Evolutionary conservation across 2,888 invertebrate genomes (phyloP).

Genomic region (Acheta domesticus): DNA sequence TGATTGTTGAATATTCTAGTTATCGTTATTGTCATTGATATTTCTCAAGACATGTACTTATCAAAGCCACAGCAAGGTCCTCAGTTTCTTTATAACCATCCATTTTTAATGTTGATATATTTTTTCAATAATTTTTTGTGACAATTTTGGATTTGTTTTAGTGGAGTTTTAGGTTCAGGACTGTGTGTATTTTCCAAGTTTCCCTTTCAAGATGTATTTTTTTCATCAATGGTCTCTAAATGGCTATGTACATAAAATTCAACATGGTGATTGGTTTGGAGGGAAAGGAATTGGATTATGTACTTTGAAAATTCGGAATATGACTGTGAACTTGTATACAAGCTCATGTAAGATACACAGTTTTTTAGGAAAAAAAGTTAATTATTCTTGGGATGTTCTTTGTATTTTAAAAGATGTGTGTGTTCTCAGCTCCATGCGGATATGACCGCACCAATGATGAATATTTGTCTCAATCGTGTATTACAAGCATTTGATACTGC

Average conservation of each 20-base stretch:
- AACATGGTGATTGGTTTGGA: slow-evolving; percentile 99
- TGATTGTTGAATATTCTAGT: too few species aligned
- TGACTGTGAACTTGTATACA: slow-evolving; percentile 79
- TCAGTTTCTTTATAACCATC: too few species aligned
- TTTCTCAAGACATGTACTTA: too few species aligned
- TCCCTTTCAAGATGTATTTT: slow-evolving; percentile 78
- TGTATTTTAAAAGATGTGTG: neutral
- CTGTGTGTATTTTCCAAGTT: slow-evolving; percentile 82
- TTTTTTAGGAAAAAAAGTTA: neutral
- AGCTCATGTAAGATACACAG: slow-evolving; percentile 74
- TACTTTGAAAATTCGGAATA: slow-evolving; percentile 63
- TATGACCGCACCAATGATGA: slow-evolving; percentile 81
- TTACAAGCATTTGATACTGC: slow-evolving; percentile 92
- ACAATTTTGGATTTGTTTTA: slow-evolving; percentile 47
- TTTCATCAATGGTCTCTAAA: slow-evolving; percentile 95
- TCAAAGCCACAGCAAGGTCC: too few species aligned
- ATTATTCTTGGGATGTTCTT: neutral
- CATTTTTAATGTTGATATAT: too few species aligned
- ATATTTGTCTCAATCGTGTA: slow-evolving; percentile 87
- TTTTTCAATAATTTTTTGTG: too few species aligned
- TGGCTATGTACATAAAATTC: slow-evolving; percentile 91
- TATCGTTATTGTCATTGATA: too few species aligned
- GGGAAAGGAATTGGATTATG: slow-evolving; percentile 92
- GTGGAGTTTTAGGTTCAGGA: slow-evolving; percentile 90
- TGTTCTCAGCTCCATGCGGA: slow-evolving; percentile 87